phyloP scores from a whole-genome alignment of 2,113 vertebrate species.

The Ptychochromis oligacanthus region DNA sequence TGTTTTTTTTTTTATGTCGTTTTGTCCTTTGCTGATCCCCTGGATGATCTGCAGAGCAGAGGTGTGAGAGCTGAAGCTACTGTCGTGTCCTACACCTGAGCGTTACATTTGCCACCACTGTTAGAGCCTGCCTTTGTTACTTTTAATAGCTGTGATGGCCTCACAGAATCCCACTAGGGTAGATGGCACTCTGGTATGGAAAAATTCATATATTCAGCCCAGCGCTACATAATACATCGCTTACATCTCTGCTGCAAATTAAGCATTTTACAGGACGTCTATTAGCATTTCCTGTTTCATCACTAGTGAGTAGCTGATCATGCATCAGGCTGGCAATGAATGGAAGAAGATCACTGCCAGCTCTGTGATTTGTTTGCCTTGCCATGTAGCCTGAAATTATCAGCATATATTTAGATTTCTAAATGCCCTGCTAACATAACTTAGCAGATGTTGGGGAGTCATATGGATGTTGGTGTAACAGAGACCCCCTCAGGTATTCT shows the following conservation, averaged over 20 bases:
- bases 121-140: slow-evolving; percentile 64
- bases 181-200: slow-evolving; percentile 20
- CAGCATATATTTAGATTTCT: slow-evolving; percentile 72
- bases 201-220: slow-evolving; percentile 37
- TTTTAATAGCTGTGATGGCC: slow-evolving; percentile 69
- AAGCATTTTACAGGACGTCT: slow-evolving; percentile 38
- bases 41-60: slow-evolving; percentile 19
- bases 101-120: slow-evolving; percentile 71
- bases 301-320: slow-evolving; percentile 27
- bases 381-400: slow-evolving; percentile 45
- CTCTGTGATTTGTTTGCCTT: slow-evolving; percentile 50
- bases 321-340: slow-evolving; percentile 35
- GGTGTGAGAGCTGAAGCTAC: slow-evolving; percentile 12
- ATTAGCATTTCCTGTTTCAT: slow-evolving; percentile 43
- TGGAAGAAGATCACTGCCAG: slow-evolving; percentile 35
- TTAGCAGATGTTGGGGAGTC: slow-evolving; percentile 76
- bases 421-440: slow-evolving; percentile 62
- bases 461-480: slow-evolving; percentile 73
- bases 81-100: slow-evolving; percentile 49
- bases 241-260: slow-evolving; percentile 25
- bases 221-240: background rate
- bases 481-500: slow-evolving; percentile 79
- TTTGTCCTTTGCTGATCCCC: background rate
- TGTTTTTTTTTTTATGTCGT: background rate
- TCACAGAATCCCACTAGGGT: slow-evolving; percentile 53